Evolutionary conservation across 2,113 vertebrate genomes (phyloP).

Genomic region (Montifringilla adamsi): DNA sequence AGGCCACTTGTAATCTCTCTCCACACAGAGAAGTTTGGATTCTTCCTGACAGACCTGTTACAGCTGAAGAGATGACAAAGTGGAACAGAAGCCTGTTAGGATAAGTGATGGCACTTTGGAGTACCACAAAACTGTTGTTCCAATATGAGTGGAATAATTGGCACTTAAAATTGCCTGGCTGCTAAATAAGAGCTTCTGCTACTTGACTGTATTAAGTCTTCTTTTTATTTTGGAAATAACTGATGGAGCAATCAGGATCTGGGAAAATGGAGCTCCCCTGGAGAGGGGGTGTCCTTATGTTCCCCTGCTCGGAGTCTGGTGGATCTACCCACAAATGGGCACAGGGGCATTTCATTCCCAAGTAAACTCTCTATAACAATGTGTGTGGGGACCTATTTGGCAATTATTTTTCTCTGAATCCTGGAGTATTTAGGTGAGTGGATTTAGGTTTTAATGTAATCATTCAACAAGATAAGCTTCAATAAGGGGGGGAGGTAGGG

Average conservation of each 20-base stretch:
- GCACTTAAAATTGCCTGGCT: not conserved
- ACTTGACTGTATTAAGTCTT: not conserved
- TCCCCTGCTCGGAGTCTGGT: not conserved
- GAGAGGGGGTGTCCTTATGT: rapidly evolving
- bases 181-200: not conserved
- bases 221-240: not conserved
- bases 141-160: not conserved
- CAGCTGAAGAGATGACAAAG: not conserved
- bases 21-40: not conserved
- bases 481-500: rapidly evolving
- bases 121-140: not conserved
- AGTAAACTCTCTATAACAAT: too few species aligned
- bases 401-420: not conserved
- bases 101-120: not conserved
- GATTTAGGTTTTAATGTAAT: not conserved
- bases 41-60: not conserved
- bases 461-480: not conserved
- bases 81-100: not conserved
- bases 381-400: not conserved
- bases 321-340: not conserved
- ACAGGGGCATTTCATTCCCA: not conserved
- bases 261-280: not conserved
- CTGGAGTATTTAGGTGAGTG: not conserved
- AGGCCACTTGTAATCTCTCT: not conserved
- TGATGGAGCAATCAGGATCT: not conserved